Percentiles rank a stretch among this genome's conserved stretches.
Conservation (phyloP, 2,888 invertebrate genomes). For the Tenthredo notha region DNA sequence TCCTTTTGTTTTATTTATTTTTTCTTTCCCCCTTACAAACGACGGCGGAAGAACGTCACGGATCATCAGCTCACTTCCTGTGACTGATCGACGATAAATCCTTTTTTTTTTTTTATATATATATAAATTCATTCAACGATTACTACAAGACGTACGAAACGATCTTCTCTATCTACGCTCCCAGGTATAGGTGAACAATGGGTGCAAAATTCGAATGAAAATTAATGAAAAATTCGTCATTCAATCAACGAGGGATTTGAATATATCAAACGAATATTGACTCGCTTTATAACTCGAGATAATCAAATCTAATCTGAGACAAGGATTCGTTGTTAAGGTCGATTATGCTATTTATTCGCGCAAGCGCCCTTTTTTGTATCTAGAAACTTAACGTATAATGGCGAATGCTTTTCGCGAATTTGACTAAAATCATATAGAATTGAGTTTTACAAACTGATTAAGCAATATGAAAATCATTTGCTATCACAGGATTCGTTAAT, state of each 20-base stretch:
- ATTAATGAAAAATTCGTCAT: not conserved
- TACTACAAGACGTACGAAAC: not conserved
- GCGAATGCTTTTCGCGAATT: not conserved
- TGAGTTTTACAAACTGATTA: not conserved
- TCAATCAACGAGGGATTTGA: not conserved
- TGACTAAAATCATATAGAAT: not conserved
- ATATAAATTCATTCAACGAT: constrained; percentile 11
- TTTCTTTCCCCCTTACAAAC: not conserved
- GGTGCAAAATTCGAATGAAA: not conserved
- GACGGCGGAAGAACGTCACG: not conserved
- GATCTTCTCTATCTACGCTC: not conserved
- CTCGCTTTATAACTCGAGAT: not conserved
- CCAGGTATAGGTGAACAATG: not conserved
- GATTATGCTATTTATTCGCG: not conserved
- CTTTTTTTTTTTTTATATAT: no score
- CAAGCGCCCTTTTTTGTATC: not conserved
- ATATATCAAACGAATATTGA: not conserved
- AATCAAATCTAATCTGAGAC: constrained; percentile 30
- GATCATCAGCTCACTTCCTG: constrained; percentile 18
- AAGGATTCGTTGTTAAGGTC: not conserved
- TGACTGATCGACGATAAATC: constrained; percentile 17
- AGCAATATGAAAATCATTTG: not conserved
- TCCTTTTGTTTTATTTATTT: not conserved
- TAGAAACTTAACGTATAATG: constrained; percentile 15
- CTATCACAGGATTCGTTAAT: no score